Evolutionary conservation across 2,888 invertebrate genomes (phyloP).

Genomic region (Mellilla xanthometata): DNA sequence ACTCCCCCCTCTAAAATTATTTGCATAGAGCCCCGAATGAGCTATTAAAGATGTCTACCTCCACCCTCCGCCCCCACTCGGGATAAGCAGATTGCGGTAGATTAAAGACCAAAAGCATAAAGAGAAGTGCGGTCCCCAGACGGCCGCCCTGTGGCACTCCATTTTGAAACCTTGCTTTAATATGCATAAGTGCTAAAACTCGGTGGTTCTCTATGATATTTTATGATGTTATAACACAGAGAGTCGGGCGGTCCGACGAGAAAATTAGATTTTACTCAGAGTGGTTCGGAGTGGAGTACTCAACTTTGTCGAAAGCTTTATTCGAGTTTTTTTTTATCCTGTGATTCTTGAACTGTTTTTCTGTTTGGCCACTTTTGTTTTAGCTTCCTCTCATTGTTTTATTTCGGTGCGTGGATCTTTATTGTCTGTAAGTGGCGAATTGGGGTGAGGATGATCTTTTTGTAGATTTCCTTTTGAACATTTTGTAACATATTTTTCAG

Average conservation of each 20-base stretch:
- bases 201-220: conserved; percentile 58
- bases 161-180: conserved; percentile 63
- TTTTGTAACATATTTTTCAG: conserved; percentile 34
- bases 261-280: conserved; percentile 78
- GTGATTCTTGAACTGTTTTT: conserved; percentile 70
- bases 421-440: conserved; percentile 46
- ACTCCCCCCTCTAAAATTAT: conserved; percentile 75
- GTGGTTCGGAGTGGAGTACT: conserved; percentile 67
- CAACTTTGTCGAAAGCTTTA: conserved; percentile 74
- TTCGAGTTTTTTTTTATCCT: conserved; percentile 56
- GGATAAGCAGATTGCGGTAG: conserved; percentile 81
- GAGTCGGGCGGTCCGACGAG: conserved; percentile 63
- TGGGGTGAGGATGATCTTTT: conserved; percentile 43
- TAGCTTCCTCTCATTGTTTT: conserved; percentile 61
- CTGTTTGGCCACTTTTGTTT: conserved; percentile 68
- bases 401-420: conserved; percentile 58
- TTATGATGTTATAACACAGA: conserved; percentile 67
- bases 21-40: conserved; percentile 81
- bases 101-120: conserved; percentile 80
- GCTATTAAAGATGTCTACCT: conserved; percentile 80
- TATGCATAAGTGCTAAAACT: conserved; percentile 69
- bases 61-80: conserved; percentile 50
- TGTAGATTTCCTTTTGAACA: conserved; percentile 34
- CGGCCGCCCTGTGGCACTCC: conserved; percentile 52
- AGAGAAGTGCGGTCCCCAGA: conserved; percentile 56